phyloP scores from a whole-genome alignment of 2,113 vertebrate genomes.

The Aphyosemion australe region DNA sequence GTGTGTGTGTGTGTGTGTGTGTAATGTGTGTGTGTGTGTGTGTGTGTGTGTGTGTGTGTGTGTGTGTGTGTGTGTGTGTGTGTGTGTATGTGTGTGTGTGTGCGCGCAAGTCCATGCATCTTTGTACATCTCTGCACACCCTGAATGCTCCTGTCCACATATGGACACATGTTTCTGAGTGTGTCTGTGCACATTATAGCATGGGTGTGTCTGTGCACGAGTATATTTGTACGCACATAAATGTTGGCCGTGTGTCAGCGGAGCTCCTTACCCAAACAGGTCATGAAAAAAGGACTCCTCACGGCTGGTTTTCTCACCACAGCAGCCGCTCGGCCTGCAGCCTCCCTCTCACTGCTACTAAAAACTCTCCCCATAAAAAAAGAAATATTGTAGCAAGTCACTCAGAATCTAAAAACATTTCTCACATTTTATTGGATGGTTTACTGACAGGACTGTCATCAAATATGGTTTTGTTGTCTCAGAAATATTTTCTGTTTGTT shows the following conservation, averaged over 20 bases:
- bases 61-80: slow-evolving; percentile 1
- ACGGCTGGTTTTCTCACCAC: slow-evolving; percentile 61
- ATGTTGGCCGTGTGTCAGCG: slow-evolving; percentile 60
- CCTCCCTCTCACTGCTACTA: slow-evolving; percentile 63
- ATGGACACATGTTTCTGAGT: neutral
- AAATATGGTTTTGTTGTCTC: neutral
- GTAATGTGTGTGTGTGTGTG: too few relatives aligned
- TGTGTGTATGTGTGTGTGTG: slow-evolving; percentile 1
- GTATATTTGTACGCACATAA: slow-evolving; percentile 46
- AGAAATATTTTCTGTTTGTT: too few relatives aligned
- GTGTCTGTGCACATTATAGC: neutral
- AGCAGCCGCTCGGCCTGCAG: slow-evolving; percentile 58
- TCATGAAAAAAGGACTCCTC: slow-evolving; percentile 67
- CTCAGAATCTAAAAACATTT: slow-evolving; percentile 55
- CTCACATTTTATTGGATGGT: slow-evolving; percentile 44
- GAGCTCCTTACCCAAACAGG: slow-evolving; percentile 67
- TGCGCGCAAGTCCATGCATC: slow-evolving; percentile 1
- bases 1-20: neutral
- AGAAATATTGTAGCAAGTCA: slow-evolving; percentile 58
- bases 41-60: too few relatives aligned
- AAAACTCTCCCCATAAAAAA: slow-evolving; percentile 62
- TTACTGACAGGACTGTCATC: slow-evolving; percentile 18
- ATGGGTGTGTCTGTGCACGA: slow-evolving; percentile 45
- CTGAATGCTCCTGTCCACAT: slow-evolving; percentile 14
- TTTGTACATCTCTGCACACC: slow-evolving; percentile 26